Evolutionary conservation across 2,797 vertebrate species (phyloP), one percentile per base, ranked within the genome.

Genomic region (Chloroceryle amazona): DNA sequence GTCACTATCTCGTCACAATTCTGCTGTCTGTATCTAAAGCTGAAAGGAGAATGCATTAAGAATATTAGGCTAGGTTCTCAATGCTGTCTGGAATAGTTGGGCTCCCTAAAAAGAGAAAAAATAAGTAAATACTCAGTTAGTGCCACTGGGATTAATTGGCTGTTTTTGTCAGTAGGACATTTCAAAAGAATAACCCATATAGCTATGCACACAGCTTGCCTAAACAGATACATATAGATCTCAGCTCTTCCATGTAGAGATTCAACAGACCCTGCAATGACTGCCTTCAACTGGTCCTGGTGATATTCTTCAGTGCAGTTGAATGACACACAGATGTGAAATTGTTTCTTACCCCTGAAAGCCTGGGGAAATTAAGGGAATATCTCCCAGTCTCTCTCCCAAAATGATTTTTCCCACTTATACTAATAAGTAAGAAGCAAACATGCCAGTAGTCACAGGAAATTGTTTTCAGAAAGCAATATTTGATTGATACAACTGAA

Each of bases 271-370:
- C 28, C 57, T 76, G 35, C 35, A 20, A 21, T n/a, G 63, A 35
- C 58, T 66, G 71, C 47, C 39, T 63, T 18, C 33, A 55, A 46
- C 62, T 54, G 41, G 8, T 58, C 44, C 62, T 0, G 0, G 54
- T 7, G 25, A 22, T 51, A 28, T 14, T 55, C 39, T 62, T 61
- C 49, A 51, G 62, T 70, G 74, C 58, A 80, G 55, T 0, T 61
- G 60, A 95, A 78, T 71, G 78, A 74, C 71, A 39, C 16, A 72
- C 26, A 58, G 76, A 70, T 68, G 58, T 67, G 79, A 89, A 86
- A 87, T 76, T 79, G n/a, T 84, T 94, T 91, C 47, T 90, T 89
- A 66, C 55, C 62, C 83, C 55, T 61, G 75, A 79, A 94, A 86
- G 49, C 26, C 73, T 65, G 44, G 79, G 75, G 68, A 90, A 71